Conservation (phyloP, 2,888 invertebrate genomes). For the Hemistola chrysoprasaria region DNA sequence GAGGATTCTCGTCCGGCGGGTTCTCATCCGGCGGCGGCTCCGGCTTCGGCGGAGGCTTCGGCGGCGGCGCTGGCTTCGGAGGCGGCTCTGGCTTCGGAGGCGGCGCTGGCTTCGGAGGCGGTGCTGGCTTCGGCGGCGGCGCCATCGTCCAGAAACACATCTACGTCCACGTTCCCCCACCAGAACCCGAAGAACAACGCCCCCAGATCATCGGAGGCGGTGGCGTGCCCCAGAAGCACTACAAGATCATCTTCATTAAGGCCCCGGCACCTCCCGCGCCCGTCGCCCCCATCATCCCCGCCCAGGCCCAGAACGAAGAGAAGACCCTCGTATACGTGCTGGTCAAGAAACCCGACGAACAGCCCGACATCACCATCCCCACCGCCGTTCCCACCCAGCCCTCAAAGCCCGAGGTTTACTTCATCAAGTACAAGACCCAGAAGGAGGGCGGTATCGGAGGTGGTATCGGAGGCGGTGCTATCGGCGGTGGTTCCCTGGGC, state of each 20-base stretch:
- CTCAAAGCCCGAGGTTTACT: constrained; percentile 92
- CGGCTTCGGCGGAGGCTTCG: constrained; percentile 41
- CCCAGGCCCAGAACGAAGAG: constrained; percentile 88
- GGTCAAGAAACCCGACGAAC: constrained; percentile 92
- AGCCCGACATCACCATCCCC: constrained; percentile 90
- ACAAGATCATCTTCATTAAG: constrained; percentile 94
- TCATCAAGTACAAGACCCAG: constrained; percentile 92
- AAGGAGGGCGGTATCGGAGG: constrained; percentile 62
- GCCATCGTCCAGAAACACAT: constrained; percentile 89
- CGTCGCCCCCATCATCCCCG: constrained; percentile 88
- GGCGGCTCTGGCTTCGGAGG: constrained; percentile 53
- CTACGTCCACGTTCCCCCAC: constrained; percentile 92
- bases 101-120: constrained; percentile 56
- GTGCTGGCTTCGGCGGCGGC: constrained; percentile 68
- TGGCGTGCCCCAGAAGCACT: constrained; percentile 88
- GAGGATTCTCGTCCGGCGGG: constrained; percentile 52
- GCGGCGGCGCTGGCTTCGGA: constrained; percentile 53
- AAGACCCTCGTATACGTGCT: constrained; percentile 92
- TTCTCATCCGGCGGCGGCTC: constrained; percentile 47
- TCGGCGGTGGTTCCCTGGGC: constrained; percentile 44
- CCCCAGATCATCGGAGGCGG: constrained; percentile 84
- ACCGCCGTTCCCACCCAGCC: constrained; percentile 88
- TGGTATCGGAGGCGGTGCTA: constrained; percentile 47
- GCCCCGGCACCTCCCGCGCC: constrained; percentile 90
- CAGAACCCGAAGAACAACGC: constrained; percentile 88